Evolutionary conservation across 2,113 vertebrate genomes (phyloP).

Genomic region (Phyllostomus hastatus): DNA sequence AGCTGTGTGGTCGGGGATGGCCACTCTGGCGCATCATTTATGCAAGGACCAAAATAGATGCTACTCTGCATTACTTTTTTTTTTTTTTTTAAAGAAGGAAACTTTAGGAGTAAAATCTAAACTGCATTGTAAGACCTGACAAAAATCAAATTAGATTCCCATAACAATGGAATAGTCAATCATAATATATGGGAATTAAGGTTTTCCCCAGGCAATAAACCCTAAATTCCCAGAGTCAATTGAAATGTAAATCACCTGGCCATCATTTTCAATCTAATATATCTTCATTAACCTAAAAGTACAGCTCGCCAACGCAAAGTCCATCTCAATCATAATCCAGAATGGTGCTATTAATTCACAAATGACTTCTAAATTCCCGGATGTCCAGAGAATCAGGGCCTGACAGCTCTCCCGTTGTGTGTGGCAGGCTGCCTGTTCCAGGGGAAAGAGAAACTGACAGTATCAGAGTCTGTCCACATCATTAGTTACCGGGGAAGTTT

Average conservation of each 20-base stretch:
- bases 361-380: slow-evolving; percentile 48
- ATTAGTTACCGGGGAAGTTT: not conserved
- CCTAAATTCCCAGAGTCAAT: slow-evolving; percentile 52
- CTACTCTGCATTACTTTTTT: not conserved
- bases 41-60: slow-evolving; percentile 39
- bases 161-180: slow-evolving; percentile 46
- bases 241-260: slow-evolving; percentile 61
- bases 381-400: slow-evolving; percentile 36
- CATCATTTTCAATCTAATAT: slow-evolving; percentile 62
- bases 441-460: not conserved
- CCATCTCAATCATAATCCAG: slow-evolving; percentile 38
- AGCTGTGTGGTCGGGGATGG: slow-evolving; percentile 59
- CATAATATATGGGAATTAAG: slow-evolving; percentile 55
- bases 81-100: not conserved
- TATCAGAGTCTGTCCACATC: not conserved
- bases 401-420: not conserved
- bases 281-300: slow-evolving; percentile 58
- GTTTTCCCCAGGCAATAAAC: slow-evolving; percentile 51
- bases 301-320: slow-evolving; percentile 36
- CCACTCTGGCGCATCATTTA: slow-evolving; percentile 65
- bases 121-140: not conserved
- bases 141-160: slow-evolving; percentile 50
- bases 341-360: slow-evolving; percentile 51
- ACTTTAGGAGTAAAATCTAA: not conserved
- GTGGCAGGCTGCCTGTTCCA: not conserved